Evolutionary conservation across 2,113 vertebrate species (phyloP).

Genomic region (Patagioenas fasciata): DNA sequence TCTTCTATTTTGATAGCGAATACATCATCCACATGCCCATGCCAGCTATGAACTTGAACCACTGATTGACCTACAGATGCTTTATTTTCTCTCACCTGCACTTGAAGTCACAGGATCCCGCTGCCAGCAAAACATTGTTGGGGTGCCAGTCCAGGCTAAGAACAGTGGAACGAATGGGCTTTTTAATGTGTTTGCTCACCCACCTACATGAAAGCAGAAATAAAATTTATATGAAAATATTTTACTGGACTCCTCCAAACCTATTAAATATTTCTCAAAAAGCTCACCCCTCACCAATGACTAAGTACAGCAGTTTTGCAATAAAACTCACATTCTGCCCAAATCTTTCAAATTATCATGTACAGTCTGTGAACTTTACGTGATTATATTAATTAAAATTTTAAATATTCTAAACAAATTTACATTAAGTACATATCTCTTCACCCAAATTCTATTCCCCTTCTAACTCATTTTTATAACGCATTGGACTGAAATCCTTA

Average conservation of each 20-base stretch:
- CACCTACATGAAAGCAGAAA: conserved; percentile 78
- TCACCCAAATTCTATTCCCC: background rate
- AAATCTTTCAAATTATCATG: background rate
- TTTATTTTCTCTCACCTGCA: conserved; percentile 84
- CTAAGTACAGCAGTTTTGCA: background rate
- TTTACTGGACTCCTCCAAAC: background rate
- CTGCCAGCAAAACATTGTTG: conserved; percentile 96
- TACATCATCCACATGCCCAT: accelerated
- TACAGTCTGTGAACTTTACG: background rate
- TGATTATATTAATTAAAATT: background rate
- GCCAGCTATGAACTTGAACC: background rate
- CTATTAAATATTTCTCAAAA: background rate
- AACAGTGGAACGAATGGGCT: conserved; percentile 96
- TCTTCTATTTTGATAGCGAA: background rate
- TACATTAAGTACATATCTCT: background rate
- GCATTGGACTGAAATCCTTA: background rate
- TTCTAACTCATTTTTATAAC: background rate
- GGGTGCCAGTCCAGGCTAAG: conserved; percentile 99
- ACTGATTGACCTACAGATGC: background rate
- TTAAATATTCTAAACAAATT: background rate
- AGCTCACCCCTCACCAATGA: background rate
- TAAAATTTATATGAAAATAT: background rate
- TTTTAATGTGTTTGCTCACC: conserved; percentile 99
- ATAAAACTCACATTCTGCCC: background rate
- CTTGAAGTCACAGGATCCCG: conserved; percentile 98